phyloP scores from a whole-genome alignment of 2,888 invertebrate species.

The Drosophila mimica region DNA sequence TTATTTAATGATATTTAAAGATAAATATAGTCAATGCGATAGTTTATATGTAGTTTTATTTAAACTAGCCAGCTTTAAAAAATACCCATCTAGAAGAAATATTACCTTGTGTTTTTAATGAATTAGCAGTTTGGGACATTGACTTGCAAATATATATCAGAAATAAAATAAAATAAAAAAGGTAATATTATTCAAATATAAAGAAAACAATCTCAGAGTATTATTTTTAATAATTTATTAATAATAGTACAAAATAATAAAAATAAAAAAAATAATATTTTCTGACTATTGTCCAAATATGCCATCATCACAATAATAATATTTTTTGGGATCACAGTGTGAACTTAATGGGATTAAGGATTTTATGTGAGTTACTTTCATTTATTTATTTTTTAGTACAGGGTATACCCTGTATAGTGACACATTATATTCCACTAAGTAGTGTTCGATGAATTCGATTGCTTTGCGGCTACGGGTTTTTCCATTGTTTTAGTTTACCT shows the following conservation, averaged over 20 bases:
- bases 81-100: neutral
- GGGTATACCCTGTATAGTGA: slow-evolving; percentile 1
- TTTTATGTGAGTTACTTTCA: neutral
- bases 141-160: neutral
- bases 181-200: neutral
- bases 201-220: neutral
- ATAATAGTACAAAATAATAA: neutral
- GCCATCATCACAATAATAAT: neutral
- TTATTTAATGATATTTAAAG: neutral
- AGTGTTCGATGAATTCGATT: neutral
- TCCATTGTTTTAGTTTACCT: neutral
- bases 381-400: neutral
- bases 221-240: neutral
- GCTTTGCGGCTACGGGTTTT: neutral
- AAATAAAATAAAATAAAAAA: neutral
- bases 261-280: neutral
- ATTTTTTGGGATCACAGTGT: neutral
- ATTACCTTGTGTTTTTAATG: neutral
- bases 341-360: neutral
- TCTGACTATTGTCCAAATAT: neutral
- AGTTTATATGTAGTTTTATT: too few species aligned
- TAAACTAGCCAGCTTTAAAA: neutral
- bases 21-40: too few species aligned
- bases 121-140: neutral
- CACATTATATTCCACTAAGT: neutral